Evolutionary conservation across 2,888 invertebrate species (phyloP), one percentile per base, ranked within the genome.

Genomic region (Sinelater perroti): DNA sequence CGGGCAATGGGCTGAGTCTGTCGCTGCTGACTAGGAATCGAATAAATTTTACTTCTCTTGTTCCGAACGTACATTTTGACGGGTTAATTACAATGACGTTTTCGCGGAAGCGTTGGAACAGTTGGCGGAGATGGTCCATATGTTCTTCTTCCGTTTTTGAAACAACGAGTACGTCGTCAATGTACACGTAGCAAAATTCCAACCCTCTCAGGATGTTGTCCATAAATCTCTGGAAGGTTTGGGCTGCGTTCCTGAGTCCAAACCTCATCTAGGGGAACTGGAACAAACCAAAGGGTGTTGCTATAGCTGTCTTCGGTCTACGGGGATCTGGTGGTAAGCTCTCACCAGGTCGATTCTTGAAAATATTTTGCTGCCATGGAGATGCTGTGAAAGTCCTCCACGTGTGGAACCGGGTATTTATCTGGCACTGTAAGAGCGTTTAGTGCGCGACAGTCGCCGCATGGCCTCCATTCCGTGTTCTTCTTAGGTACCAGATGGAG

Each of bases 201-300:
- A 73, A 40, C 3, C 69, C 71, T 2, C 67, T 56, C 0, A 67
- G 18, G 1, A 67, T 65, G 8, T 67, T 67, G 35, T 77, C 72
- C 7, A 78, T 71, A 26, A 76, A 76, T 3, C 74, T 66, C 49
- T 77, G 73, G 61, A 79, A 72, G 0, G 75, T 75, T 57, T 78
- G 74, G 1, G 72, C 72, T 0, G 78, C 75, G 52, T 79, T 78
- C 1, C 75, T 38, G 0, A 79, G 64, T 1, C 78, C 77, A 17
- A 77, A 78, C 0, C 64, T 62, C 71, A 74, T 72, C 1, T 11
- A 36, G 1, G 36, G 36, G 11, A 36, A 36, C 6, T 36, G 10
- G 11, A 18, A 36, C 2, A 36, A 10, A 20, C 36, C 36, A 6
- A 36, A 36, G 1, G 36, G 36, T 2, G 74, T 73, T 1, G 62